Percentiles rank a stretch among this genome's conserved stretches.
phyloP scores from a whole-genome alignment of 2,113 vertebrate species.

The Tenrec ecaudatus region DNA sequence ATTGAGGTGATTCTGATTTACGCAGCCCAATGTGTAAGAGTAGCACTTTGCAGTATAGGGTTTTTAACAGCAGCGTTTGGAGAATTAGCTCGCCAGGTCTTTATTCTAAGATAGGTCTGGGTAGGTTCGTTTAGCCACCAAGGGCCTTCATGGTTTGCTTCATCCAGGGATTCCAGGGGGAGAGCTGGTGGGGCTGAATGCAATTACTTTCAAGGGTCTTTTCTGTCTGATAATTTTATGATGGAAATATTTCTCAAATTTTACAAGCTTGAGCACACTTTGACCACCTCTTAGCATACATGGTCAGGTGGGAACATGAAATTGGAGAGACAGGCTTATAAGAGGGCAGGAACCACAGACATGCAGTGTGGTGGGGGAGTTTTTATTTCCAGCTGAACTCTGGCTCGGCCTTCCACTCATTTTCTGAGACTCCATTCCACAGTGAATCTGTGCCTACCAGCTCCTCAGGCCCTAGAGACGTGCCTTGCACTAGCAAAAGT shows the following conservation, averaged over 20 bases:
- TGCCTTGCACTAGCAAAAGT: conserved; percentile 3
- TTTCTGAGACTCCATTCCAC: neutral
- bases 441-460: neutral
- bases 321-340: neutral
- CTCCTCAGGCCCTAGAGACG: neutral
- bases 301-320: neutral
- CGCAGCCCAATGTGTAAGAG: neutral
- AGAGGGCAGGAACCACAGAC: neutral
- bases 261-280: neutral
- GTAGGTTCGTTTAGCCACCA: neutral
- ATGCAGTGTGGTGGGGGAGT: neutral
- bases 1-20: neutral
- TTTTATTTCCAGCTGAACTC: neutral
- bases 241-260: conserved; percentile 19
- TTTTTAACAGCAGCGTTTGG: neutral
- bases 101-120: neutral
- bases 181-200: neutral
- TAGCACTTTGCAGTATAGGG: neutral
- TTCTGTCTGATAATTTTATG: conserved; percentile 20
- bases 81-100: neutral
- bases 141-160: neutral
- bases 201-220: neutral
- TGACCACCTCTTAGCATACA: neutral
- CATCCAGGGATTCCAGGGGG: neutral
- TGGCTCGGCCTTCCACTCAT: conserved; percentile 4